These are phyloP conservation scores for Neotoma lepida DNA, from an alignment of 2,113 vertebrate genomes.

Conservation along the genomic window DNA sequence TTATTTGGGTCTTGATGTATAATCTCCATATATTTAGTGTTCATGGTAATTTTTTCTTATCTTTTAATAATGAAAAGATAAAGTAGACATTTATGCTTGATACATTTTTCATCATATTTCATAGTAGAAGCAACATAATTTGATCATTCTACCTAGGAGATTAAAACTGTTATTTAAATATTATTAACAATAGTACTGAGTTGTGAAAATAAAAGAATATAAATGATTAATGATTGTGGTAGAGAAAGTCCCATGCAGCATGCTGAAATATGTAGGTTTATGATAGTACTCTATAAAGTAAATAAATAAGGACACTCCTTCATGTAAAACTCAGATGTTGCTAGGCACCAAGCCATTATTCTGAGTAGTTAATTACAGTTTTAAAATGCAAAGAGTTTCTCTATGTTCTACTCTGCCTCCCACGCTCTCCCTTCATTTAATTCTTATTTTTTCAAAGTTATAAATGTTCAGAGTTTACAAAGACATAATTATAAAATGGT, in stretches of 20 bases:
- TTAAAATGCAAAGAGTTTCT: neutral
- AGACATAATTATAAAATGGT: neutral
- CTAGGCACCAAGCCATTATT: neutral
- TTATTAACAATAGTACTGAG: neutral
- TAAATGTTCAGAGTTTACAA: neutral
- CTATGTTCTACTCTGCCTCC: neutral
- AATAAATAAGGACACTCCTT: neutral
- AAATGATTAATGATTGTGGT: neutral
- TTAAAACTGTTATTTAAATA: neutral
- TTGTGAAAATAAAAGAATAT: neutral
- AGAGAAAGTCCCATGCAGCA: neutral
- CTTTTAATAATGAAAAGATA: neutral
- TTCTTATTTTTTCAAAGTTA: neutral
- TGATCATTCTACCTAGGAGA: neutral
- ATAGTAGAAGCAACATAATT: neutral
- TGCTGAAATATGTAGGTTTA: neutral
- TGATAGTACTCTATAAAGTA: neutral
- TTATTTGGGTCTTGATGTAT: neutral
- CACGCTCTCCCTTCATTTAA: neutral
- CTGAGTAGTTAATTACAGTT: neutral
- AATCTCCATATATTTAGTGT: neutral
- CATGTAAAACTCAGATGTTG: neutral
- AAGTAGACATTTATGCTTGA: neutral
- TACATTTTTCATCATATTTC: neutral
- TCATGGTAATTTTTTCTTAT: neutral